These are phyloP conservation scores for Coracopsis vasa DNA, from an alignment of 2,113 vertebrate species.

Conservation along the genomic window DNA sequence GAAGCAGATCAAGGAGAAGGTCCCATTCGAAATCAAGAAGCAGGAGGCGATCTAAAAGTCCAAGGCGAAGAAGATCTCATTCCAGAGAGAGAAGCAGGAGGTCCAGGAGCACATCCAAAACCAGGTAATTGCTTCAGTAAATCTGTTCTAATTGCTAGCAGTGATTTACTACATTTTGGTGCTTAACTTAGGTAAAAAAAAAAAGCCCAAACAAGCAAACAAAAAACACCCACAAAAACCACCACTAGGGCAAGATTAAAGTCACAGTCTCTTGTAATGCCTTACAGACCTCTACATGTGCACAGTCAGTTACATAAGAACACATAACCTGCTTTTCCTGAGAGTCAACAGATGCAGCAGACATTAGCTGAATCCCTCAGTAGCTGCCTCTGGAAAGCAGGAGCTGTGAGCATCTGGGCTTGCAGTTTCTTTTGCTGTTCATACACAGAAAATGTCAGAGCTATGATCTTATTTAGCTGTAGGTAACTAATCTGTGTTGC, in stretches of 20 bases:
- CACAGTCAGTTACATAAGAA: too few species aligned
- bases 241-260: background rate
- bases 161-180: background rate
- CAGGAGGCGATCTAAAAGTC: slow-evolving; percentile 92
- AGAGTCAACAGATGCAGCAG: background rate
- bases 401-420: background rate
- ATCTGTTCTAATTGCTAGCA: background rate
- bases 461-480: background rate
- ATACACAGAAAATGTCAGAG: background rate
- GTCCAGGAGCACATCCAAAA: slow-evolving; percentile 85
- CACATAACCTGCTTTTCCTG: rapidly evolving
- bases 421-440: background rate
- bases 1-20: slow-evolving; percentile 89
- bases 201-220: background rate
- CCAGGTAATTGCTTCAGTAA: slow-evolving; percentile 73
- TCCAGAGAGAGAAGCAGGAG: slow-evolving; percentile 88
- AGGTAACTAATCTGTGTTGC: background rate
- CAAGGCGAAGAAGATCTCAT: slow-evolving; percentile 86
- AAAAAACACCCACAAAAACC: background rate
- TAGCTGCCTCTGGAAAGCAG: background rate
- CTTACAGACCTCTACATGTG: background rate
- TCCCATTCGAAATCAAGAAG: slow-evolving; percentile 91
- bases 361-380: background rate
- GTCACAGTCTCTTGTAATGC: background rate
- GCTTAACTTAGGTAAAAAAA: background rate